A percentile compares a stretch with the other conserved stretches of the same genome.
These are phyloP conservation scores for Dexiosoma caninum DNA, from an alignment of 2,888 invertebrate species.

Conservation along the genomic window DNA sequence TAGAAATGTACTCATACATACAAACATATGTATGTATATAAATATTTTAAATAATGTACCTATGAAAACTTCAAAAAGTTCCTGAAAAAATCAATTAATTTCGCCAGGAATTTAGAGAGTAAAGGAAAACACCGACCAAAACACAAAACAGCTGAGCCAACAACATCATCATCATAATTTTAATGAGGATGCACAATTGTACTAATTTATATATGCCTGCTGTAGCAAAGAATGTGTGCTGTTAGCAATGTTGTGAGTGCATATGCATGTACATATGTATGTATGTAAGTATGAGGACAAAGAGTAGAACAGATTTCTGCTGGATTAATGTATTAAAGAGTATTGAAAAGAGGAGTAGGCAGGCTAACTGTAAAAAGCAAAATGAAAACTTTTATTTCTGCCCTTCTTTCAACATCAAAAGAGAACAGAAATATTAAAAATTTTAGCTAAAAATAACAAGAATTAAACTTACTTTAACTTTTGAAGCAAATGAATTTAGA, in stretches of 20 bases:
- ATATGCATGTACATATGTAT: background rate
- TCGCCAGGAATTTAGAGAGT: slow-evolving; percentile 4
- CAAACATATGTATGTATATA: background rate
- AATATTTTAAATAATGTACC: too few relatives aligned
- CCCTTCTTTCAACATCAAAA: background rate
- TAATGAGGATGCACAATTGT: background rate
- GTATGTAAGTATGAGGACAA: background rate
- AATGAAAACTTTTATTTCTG: background rate
- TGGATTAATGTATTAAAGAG: background rate
- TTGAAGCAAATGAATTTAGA: background rate
- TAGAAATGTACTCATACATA: background rate
- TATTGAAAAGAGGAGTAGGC: slow-evolving; percentile 11
- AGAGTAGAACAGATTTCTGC: background rate
- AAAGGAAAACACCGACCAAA: slow-evolving; percentile 53
- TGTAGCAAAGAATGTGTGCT: background rate
- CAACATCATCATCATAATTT: background rate
- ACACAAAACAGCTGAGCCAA: slow-evolving; percentile 58
- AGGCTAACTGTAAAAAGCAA: background rate
- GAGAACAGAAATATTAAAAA: slow-evolving; percentile 1
- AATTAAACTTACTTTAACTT: slow-evolving; percentile 36
- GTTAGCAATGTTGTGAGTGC: background rate
- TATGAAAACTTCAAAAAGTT: background rate
- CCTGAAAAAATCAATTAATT: slow-evolving; percentile 55
- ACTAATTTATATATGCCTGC: background rate
- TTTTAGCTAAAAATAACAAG: slow-evolving; percentile 10